A percentile compares a stretch with the other conserved stretches of the same genome.
Evolutionary conservation across 2,797 vertebrate genomes (phyloP).

Genomic region (Cyclopterus lumpus): DNA sequence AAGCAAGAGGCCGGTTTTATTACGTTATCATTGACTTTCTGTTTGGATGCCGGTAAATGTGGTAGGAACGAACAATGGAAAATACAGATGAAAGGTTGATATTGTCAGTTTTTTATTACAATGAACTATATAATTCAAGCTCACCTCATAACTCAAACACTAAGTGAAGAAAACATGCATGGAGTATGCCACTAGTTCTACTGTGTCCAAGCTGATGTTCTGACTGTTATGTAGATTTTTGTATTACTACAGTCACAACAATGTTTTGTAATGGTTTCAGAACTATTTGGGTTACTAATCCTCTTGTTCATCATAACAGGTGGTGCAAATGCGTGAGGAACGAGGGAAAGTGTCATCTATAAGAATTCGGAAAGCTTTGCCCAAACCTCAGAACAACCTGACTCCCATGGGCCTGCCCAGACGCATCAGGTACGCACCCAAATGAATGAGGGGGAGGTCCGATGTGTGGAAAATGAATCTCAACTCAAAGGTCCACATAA

Average conservation of each 20-base stretch:
- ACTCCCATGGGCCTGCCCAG: slow-evolving; percentile 94
- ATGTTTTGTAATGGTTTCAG: not conserved
- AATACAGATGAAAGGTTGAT: not conserved
- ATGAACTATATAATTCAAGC: too few species aligned
- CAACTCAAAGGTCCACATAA: not conserved
- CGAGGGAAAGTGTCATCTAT: slow-evolving; percentile 90
- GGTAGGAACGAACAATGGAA: not conserved
- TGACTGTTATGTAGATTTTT: not conserved
- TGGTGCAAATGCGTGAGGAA: slow-evolving; percentile 74
- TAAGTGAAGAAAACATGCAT: too few species aligned
- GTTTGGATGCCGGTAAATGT: not conserved
- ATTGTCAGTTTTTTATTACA: not conserved
- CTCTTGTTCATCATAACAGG: slow-evolving; percentile 48
- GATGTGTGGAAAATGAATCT: not conserved
- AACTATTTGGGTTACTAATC: not conserved
- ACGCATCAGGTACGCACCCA: slow-evolving; percentile 82
- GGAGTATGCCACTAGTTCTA: too few species aligned
- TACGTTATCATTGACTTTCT: not conserved
- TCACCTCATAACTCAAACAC: too few species aligned
- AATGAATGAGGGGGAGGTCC: too few species aligned
- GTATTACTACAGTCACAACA: not conserved
- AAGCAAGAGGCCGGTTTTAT: not conserved
- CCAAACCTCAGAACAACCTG: slow-evolving; percentile 87
- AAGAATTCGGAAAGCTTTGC: slow-evolving; percentile 87
- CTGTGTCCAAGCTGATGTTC: not conserved